A percentile compares a stretch with the other conserved stretches of the same genome.
Conservation (phyloP, 1,140 invertebrate species). For the Pygmarrhopalites habei region DNA sequence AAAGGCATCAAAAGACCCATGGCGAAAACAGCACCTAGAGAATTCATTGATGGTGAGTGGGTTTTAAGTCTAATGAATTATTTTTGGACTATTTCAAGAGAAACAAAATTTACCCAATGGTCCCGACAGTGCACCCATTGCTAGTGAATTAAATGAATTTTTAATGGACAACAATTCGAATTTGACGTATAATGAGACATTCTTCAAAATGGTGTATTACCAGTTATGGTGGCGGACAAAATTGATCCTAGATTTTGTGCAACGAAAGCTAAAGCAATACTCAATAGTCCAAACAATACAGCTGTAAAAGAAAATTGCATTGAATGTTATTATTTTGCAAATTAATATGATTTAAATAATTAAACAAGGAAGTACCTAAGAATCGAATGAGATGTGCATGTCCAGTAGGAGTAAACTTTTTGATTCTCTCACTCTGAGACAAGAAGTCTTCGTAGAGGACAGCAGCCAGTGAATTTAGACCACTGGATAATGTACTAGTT, state of each 20-base stretch:
- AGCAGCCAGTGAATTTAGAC: slow-evolving; percentile 46
- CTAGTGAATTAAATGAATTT: no score
- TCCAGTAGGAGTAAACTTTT: slow-evolving; percentile 15
- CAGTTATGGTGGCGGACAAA: slow-evolving; percentile 44
- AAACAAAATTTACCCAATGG: no score
- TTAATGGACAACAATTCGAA: no score
- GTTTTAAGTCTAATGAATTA: no score
- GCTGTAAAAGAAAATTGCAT: slow-evolving; percentile 21
- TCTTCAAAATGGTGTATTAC: no score
- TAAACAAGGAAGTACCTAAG: no score
- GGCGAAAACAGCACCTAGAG: slow-evolving; percentile 44
- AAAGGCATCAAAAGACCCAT: slow-evolving; percentile 47
- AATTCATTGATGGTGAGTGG: no score
- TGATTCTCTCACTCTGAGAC: slow-evolving; percentile 38
- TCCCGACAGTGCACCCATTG: slow-evolving; percentile 46
- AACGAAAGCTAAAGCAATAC: slow-evolving; percentile 36
- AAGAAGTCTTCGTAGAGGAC: slow-evolving; percentile 47
- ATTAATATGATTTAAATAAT: no score
- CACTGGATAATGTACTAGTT: slow-evolving; percentile 47
- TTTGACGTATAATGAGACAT: no score
- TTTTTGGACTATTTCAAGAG: no score
- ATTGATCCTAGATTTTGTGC: slow-evolving; percentile 39
- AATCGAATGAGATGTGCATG: slow-evolving; percentile 31
- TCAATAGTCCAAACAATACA: slow-evolving; percentile 33
- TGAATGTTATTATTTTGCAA: no score